Base-by-base conservation (phyloP, 2,113 vertebrate species). In the Apeltes quadracus region DNA sequence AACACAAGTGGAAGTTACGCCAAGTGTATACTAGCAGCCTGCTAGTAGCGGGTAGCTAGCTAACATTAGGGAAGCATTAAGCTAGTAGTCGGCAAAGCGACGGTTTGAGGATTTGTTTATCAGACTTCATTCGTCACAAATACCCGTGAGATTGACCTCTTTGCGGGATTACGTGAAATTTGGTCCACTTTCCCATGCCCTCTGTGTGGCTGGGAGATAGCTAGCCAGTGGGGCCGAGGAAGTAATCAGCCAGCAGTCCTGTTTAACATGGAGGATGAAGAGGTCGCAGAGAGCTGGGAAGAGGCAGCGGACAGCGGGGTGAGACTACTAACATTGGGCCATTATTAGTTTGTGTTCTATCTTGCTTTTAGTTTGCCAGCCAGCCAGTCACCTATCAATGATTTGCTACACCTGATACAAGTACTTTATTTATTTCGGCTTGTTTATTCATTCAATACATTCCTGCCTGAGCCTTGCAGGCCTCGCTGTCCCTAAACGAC, bases 211-310 rank as follows among this genome's bases (percentile, higher is more conserved):
- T 53, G 53, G 72, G 46, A 50, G 39, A 14, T 2, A 64, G 68
- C 54, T 77, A 84, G 53, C 59, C 57, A 39, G 75, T 1, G 61
- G 61, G 77, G 59, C 53, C 68, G 57, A 80, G 76, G 72, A 71
- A 63, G 62, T 22, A 75, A 82, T 10, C 72, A 66, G 63, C 61
- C 56, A 69, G 29, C 67, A 58, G 59, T 64, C 27, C 65, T 51
- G 84, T 63, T 76, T 55, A 96, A 95, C 91, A 97, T 98, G 96
- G 96, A 96, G 93, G 96, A 97, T 92, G 96, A 97, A 81, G 96
- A 97, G 93, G 95, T 98, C 88, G 95, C 95, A 23, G 96, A 97
- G 90, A 96, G 94, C 92, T 96, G 96, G 96, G 95, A 96, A 89
- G 95, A 96, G 86, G 96, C 95, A 63, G 95, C 96, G 75, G 96